Percentiles rank a stretch among this genome's conserved stretches.
Evolutionary conservation across 2,888 invertebrate genomes (phyloP).

Genomic region (Dasysyrphus tricinctus): DNA sequence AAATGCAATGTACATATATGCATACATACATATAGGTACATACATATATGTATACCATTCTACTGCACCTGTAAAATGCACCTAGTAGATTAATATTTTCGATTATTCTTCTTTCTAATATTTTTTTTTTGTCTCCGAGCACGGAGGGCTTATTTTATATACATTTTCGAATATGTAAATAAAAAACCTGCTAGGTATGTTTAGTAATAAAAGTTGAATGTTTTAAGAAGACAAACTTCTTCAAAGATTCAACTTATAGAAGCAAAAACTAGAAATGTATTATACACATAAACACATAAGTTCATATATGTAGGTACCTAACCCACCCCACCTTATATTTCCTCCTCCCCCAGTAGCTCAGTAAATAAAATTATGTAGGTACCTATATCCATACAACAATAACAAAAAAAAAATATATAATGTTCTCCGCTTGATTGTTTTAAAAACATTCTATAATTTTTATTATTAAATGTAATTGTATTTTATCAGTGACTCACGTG

Average conservation of each 20-base stretch:
- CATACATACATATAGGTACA: not conserved
- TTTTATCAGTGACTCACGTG: constrained; percentile 23
- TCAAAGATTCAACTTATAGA: not conserved
- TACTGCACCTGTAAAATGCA: constrained; percentile 13
- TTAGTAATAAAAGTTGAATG: not conserved
- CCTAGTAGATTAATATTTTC: constrained; percentile 13
- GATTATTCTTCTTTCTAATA: not conserved
- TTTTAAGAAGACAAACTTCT: not conserved
- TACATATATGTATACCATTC: not conserved
- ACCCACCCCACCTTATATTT: not conserved
- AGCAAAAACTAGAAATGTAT: constrained; percentile 17
- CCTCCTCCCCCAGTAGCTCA: not conserved
- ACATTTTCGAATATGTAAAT: not conserved
- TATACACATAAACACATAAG: constrained; percentile 24
- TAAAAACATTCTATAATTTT: not conserved
- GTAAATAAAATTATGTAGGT: constrained; percentile 11
- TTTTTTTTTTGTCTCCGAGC: not conserved
- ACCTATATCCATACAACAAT: constrained; percentile 1
- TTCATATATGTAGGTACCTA: not conserved
- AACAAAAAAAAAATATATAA: constrained; percentile 1
- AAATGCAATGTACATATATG: constrained; percentile 41
- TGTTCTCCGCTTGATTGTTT: constrained; percentile 8
- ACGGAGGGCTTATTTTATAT: not conserved
- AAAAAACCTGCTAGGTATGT: too few relatives aligned
- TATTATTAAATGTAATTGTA: constrained; percentile 1